Evolutionary conservation across 1,140 invertebrate species (phyloP).

Genomic region (Diploscapter pachys): DNA sequence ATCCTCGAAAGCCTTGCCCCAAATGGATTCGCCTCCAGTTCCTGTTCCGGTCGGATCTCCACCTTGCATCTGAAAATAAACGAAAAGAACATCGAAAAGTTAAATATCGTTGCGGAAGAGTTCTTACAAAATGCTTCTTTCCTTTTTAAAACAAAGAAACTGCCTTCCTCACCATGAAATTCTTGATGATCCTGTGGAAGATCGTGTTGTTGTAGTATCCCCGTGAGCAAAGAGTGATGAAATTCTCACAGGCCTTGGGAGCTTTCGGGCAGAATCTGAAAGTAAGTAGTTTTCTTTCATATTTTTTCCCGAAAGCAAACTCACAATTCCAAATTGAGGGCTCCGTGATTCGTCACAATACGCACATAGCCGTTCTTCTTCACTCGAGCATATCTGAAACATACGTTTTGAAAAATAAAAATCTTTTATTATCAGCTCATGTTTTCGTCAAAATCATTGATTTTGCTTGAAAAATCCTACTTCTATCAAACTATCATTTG

Average conservation of each 20-base stretch:
- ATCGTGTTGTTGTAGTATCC: constrained; percentile 90
- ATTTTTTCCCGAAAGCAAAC: background rate
- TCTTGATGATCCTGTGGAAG: constrained; percentile 91
- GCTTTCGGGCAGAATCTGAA: constrained; percentile 66
- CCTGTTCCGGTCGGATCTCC: constrained; percentile 96
- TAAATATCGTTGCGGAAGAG: background rate
- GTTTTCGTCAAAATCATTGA: no score
- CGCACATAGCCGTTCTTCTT: constrained; percentile 97
- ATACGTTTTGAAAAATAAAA: no score
- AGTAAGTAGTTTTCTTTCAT: background rate
- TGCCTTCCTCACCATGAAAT: constrained; percentile 81
- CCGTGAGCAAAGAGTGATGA: constrained; percentile 80
- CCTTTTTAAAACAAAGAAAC: no score
- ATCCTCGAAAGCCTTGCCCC: constrained; percentile 91
- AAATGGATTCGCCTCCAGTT: constrained; percentile 86
- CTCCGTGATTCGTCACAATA: constrained; percentile 81
- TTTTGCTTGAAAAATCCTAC: no score
- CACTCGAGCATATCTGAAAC: constrained; percentile 72
- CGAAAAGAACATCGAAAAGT: constrained; percentile 18
- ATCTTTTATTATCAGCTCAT: no score
- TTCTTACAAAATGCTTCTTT: no score
- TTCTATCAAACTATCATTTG: no score
- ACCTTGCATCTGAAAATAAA: constrained; percentile 79
- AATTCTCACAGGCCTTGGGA: constrained; percentile 95
- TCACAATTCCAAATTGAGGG: constrained; percentile 87